These are phyloP conservation scores for Hydrozoanthus tunicans DNA, from an alignment of 64 coral and sea anemone genomes.

Conservation along the genomic window DNA sequence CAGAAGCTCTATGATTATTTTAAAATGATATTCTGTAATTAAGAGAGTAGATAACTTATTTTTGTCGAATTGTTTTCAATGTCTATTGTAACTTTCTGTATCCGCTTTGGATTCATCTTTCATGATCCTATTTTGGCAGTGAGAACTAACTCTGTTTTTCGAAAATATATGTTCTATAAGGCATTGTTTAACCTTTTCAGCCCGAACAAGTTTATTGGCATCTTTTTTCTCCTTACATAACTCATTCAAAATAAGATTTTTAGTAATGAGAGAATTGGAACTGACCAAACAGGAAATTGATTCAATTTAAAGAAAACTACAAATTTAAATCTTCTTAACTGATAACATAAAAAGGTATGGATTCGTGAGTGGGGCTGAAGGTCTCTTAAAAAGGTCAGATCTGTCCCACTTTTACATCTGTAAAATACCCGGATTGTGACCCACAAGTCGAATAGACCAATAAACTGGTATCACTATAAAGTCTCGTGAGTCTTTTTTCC, in stretches of 20 bases:
- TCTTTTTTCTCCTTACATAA: too few species aligned
- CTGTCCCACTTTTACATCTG: background rate
- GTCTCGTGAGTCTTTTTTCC: too few species aligned
- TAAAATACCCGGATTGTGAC: background rate
- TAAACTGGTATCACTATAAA: too few species aligned
- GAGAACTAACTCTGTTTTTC: background rate
- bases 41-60: slow-evolving; percentile 39
- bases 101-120: background rate
- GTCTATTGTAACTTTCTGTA: background rate
- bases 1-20: slow-evolving; percentile 46
- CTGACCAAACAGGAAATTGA: too few species aligned
- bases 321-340: too few species aligned
- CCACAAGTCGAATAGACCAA: background rate
- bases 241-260: too few species aligned
- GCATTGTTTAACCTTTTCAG: too few species aligned
- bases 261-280: too few species aligned
- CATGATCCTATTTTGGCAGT: background rate
- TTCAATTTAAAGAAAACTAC: too few species aligned
- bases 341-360: too few species aligned
- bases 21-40: slow-evolving; percentile 38
- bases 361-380: background rate
- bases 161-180: too few species aligned
- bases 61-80: background rate
- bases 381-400: background rate
- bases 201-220: too few species aligned